phyloP scores from a whole-genome alignment of 2,888 invertebrate genomes.

The Pristionchus entomophagus region DNA sequence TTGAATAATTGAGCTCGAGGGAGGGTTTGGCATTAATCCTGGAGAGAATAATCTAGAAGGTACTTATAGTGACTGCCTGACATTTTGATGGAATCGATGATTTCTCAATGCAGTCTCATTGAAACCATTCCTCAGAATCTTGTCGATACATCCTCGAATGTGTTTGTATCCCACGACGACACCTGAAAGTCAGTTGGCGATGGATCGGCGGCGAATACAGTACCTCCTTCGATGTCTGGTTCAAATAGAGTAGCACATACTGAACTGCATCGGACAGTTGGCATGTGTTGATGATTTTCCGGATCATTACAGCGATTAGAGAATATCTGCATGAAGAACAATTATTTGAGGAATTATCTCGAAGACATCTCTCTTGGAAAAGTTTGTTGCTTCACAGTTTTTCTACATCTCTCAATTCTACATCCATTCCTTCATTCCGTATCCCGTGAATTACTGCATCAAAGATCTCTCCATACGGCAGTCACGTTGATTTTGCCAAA shows the following conservation, averaged over 20 bases:
- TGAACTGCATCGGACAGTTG: slow-evolving; percentile 66
- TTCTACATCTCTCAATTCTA: not conserved
- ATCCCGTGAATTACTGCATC: not conserved
- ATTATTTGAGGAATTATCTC: too few relatives aligned
- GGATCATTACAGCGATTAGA: slow-evolving; percentile 74
- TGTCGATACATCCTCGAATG: slow-evolving; percentile 74
- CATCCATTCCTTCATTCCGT: not conserved
- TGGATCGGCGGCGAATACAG: not conserved
- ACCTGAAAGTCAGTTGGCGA: slow-evolving; percentile 58
- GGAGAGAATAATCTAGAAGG: not conserved
- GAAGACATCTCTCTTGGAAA: too few relatives aligned
- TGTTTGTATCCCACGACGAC: slow-evolving; percentile 75
- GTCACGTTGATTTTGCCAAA: not conserved
- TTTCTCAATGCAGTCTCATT: slow-evolving; percentile 73
- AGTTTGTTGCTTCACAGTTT: too few relatives aligned
- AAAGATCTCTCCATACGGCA: not conserved
- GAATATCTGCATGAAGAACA: slow-evolving; percentile 61
- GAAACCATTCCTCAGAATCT: slow-evolving; percentile 73
- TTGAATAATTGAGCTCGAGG: slow-evolving; percentile 46
- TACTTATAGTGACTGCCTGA: slow-evolving; percentile 29
- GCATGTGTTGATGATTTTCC: slow-evolving; percentile 65
- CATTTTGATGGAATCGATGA: slow-evolving; percentile 71
- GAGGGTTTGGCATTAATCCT: slow-evolving; percentile 47
- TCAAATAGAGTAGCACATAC: slow-evolving; percentile 71
- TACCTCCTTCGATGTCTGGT: slow-evolving; percentile 74